Base-by-base conservation (phyloP, 2,113 vertebrate genomes). In the Mirza zaza region DNA sequence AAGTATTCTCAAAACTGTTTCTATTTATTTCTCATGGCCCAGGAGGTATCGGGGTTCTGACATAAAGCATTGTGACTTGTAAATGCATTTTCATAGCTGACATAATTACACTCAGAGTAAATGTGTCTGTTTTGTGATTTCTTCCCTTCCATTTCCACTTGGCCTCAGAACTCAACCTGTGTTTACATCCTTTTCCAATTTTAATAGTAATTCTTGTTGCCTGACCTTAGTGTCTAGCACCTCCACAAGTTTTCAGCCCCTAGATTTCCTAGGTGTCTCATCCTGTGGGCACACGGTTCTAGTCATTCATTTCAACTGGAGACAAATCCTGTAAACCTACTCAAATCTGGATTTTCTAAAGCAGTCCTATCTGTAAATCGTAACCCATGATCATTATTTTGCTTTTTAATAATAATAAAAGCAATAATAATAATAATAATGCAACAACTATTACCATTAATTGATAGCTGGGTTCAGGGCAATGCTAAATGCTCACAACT, bases 1-100 rank as follows among this genome's bases (percentile, higher is more conserved):
- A 95, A 89, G 83, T 90, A 97, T 87, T 92, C 87, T 55, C 50
- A 36, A 92, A 87, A 93, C 75, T 90, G 80, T 87, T 92, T 57
- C 55, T 87, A 76, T 95, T 93, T 96, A 67, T 90, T 96, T 90
- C 83, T 96, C 75, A 79, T 2, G 23, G 83, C 48, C 79, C 57
- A 83, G 25, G 73, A 48, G 11, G 45, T 70, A 45, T 63, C 52
- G 34, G 68, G 77, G 42, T 61, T 84, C 95, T 88, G 93, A 94
- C 88, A 79, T 12, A 61, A 2, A 76, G 57, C 21, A 76, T 32
- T 45, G 59, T 36, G 61, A 65, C 61, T 87, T 90, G 52, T 77
- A 95, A 94, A 87, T 45, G 29, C 23, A 55, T 92, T 68, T 87
- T 94, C 85, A 45, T 82, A 92, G 93, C 68, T 87, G 87, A 67